Percentiles rank a stretch among this genome's conserved stretches.
Evolutionary conservation across 2,113 vertebrate genomes (phyloP).

Genomic region (Pelmatolapia mariae): DNA sequence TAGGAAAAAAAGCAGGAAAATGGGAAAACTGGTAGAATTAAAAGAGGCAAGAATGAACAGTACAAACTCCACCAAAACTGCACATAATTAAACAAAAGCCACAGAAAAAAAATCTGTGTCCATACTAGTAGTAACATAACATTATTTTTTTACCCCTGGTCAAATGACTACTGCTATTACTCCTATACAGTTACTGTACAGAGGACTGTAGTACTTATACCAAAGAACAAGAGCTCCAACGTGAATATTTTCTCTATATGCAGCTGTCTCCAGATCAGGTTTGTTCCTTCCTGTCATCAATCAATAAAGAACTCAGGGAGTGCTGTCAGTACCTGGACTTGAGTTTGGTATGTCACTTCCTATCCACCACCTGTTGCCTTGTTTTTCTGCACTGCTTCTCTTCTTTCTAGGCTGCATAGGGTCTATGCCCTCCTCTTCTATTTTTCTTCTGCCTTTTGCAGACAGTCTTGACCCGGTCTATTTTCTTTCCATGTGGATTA

Average conservation of each 20-base stretch:
- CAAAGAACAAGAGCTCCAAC: not conserved
- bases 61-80: not conserved
- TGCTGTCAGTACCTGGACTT: constrained; percentile 30
- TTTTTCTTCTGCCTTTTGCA: not conserved
- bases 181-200: not conserved
- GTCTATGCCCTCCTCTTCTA: not conserved
- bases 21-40: not conserved
- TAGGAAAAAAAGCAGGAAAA: not conserved
- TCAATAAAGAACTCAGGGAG: constrained; percentile 8
- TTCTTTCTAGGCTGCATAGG: not conserved
- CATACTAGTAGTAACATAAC: not conserved
- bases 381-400: not conserved
- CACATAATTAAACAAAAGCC: not conserved
- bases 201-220: not conserved
- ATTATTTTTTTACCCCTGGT: not conserved
- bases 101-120: not conserved
- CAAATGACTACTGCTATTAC: not conserved
- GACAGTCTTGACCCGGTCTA: not conserved
- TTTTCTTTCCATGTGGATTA: not conserved
- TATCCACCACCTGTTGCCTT: not conserved
- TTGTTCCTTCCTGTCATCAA: not conserved
- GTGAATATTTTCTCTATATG: not conserved
- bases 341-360: not conserved
- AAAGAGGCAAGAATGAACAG: not conserved
- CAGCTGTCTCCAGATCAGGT: constrained; percentile 29